These are phyloP conservation scores for Garrulus glandarius DNA, from an alignment of 2,797 vertebrate species.

Conservation along the genomic window DNA sequence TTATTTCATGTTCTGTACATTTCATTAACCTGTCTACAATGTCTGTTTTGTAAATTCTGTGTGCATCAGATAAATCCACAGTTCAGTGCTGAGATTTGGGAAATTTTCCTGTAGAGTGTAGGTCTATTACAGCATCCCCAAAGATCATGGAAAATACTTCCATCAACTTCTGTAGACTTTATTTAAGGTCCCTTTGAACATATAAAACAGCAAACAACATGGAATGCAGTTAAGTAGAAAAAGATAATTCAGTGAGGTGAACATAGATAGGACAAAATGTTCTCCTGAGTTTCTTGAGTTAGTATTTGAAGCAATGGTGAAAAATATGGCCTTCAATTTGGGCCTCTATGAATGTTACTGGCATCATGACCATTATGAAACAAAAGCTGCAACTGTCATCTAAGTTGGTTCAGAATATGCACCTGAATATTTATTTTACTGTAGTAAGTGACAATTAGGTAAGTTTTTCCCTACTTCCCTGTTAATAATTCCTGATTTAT, in stretches of 20 bases:
- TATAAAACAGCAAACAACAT: not conserved
- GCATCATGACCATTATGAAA: conserved; percentile 89
- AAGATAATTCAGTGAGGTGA: not conserved
- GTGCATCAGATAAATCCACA: not conserved
- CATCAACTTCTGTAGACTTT: not conserved
- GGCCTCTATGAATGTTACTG: conserved; percentile 88
- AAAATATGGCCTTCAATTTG: conserved; percentile 69
- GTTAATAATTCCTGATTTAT: conserved; percentile 50
- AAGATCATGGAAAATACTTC: not conserved
- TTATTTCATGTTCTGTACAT: conserved; percentile 4
- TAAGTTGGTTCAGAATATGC: conserved; percentile 99
- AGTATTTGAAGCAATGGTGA: conserved; percentile 87
- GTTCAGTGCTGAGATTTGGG: not conserved
- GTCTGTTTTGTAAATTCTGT: not conserved
- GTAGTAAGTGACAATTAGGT: conserved; percentile 84
- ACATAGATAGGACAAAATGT: not conserved
- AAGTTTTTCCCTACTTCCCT: conserved; percentile 81
- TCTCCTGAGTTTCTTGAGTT: conserved; percentile 17
- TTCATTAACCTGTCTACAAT: not conserved
- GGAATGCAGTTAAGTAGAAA: not conserved
- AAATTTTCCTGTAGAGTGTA: not conserved
- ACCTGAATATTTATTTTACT: conserved; percentile 86
- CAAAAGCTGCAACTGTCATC: conserved; percentile 99
- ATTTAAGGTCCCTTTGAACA: not conserved
- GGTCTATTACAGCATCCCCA: not conserved